Conservation (phyloP, 2,113 vertebrate species). For the rabbit (Oryctolagus cuniculus) region DNA sequence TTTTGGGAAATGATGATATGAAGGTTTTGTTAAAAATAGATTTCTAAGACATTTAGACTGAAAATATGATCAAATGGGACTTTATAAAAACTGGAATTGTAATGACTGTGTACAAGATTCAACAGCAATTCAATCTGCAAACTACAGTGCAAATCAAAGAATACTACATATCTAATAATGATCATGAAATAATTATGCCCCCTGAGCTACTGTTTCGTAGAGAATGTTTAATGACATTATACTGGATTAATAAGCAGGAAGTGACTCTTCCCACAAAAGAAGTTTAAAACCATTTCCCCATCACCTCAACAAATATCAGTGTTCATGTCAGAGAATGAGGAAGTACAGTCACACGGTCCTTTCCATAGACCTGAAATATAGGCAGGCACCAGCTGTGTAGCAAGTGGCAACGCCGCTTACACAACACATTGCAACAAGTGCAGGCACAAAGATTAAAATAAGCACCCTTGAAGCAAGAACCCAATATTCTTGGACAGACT, state of each 20-base stretch:
- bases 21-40: conserved; percentile 52
- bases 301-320: conserved; percentile 18
- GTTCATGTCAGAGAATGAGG: not conserved
- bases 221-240: conserved; percentile 10
- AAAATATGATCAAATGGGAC: conserved; percentile 37
- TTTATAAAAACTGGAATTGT: conserved; percentile 63
- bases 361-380: conserved; percentile 1
- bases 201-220: conserved; percentile 13
- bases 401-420: not conserved
- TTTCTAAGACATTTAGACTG: conserved; percentile 61
- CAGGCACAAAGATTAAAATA: conserved; percentile 45
- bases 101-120: conserved; percentile 23
- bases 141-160: conserved; percentile 62
- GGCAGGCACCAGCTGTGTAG: not conserved
- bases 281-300: conserved; percentile 37
- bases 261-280: conserved; percentile 32
- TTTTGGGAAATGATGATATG: conserved; percentile 59
- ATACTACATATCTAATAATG: conserved; percentile 21
- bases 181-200: conserved; percentile 48
- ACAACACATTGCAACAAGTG: conserved; percentile 3
- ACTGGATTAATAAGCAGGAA: conserved; percentile 2
- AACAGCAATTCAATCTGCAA: conserved; percentile 54
- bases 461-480: not conserved
- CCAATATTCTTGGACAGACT: not conserved
- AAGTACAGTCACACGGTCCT: not conserved